Base-by-base conservation (phyloP, 2,113 vertebrate genomes). In the Pomatorhinus ruficollis region DNA sequence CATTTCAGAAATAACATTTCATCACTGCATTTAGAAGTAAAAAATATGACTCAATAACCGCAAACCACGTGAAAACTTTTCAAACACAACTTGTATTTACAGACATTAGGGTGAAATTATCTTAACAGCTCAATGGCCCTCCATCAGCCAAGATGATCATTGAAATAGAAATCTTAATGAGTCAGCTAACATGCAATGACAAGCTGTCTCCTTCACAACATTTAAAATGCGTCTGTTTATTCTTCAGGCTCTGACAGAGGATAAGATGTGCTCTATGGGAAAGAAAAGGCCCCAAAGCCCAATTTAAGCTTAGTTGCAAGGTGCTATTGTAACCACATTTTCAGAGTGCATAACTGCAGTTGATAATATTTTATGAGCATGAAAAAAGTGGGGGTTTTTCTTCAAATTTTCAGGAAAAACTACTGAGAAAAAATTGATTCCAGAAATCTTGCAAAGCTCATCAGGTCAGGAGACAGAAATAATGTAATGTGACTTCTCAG, bases 81-180 rank as follows among this genome's bases (percentile, higher is more conserved):
- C 70, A 86, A 92, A 59, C 9, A 60, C 64, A 90, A 56, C 44
- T 80, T 84, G 61, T 49, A 81, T 93, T 93, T 89, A 45, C 42
- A 75, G 89, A 54, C 33, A 39, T 71, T 63, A 87, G 42, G 70
- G 57, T 0, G 5, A 92, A 69, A 83, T 92, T 78, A 89, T 86
- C 14, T 92, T 82, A 93, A 93, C 72, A 91, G 54, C 66, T 95
- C 89, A 69, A 61, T 78, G 78, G 74, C 79, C 64, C 72, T 90
- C 91, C 83, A 81, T 86, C 94, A 94, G n/a, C 63, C 60, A 87
- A 65, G 84, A 90, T 82, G 90, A 88, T 94, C 85, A 78, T 12
- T 84, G 81, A 93, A 95, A 96, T 3, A 95, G 91, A 94, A 96
- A 84, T 91, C 81, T 81, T 93, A 97, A 94, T 88, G 95, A 94